Conservation (phyloP, 2,888 invertebrate species). For the Marasmarcha lunaedactyla region DNA sequence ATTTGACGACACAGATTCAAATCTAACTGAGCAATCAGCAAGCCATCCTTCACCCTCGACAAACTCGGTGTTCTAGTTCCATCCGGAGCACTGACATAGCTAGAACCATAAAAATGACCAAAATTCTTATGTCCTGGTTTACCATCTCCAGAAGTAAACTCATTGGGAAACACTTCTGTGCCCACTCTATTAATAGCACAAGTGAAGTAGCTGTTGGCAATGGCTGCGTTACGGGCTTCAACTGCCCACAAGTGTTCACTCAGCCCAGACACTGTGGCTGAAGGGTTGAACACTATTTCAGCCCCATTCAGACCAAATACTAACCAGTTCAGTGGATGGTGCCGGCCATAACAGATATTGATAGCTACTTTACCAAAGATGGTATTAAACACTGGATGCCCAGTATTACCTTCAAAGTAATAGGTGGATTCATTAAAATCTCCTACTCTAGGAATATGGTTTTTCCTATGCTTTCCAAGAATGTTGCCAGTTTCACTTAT, state of each 20-base stretch:
- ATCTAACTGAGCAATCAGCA: slow-evolving; percentile 91
- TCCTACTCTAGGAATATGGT: slow-evolving; percentile 97
- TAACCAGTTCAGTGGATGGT: slow-evolving; percentile 98
- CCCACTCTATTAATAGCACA: slow-evolving; percentile 96
- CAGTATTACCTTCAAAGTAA: slow-evolving; percentile 95
- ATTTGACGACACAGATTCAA: slow-evolving; percentile 95
- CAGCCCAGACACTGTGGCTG: slow-evolving; percentile 86
- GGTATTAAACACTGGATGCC: slow-evolving; percentile 94
- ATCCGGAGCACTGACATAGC: slow-evolving; percentile 95
- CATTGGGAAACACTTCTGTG: slow-evolving; percentile 81
- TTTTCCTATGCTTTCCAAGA: slow-evolving; percentile 95
- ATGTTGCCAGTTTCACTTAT: slow-evolving; percentile 88
- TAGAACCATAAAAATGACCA: slow-evolving; percentile 97
- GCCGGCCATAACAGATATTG: slow-evolving; percentile 98
- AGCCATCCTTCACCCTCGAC: slow-evolving; percentile 84
- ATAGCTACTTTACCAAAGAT: slow-evolving; percentile 90
- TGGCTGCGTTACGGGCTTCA: slow-evolving; percentile 96
- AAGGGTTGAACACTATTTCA: slow-evolving; percentile 99
- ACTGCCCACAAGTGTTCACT: slow-evolving; percentile 96
- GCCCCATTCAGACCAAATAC: slow-evolving; percentile 98
- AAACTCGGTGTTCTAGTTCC: slow-evolving; percentile 90
- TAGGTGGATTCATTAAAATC: slow-evolving; percentile 99
- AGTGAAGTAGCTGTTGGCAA: slow-evolving; percentile 96
- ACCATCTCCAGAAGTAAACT: slow-evolving; percentile 71
- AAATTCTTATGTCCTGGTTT: slow-evolving; percentile 87